These are phyloP conservation scores for Gasterosteus aculeatus DNA, from an alignment of 2,113 vertebrate genomes.

Conservation along the genomic window DNA sequence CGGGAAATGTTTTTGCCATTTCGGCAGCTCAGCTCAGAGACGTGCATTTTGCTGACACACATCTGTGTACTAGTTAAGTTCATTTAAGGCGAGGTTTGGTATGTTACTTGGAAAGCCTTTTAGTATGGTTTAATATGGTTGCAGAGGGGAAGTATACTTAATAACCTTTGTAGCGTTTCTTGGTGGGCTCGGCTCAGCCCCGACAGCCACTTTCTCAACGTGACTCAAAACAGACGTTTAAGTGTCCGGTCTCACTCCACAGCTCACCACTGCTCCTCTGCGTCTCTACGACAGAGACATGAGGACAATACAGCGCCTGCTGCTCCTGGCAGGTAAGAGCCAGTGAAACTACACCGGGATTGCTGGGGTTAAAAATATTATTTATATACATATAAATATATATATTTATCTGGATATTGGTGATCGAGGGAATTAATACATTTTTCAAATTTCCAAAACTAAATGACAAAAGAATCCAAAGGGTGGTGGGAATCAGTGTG, in stretches of 20 bases:
- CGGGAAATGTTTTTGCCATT: neutral
- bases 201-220: conserved; percentile 13
- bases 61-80: neutral
- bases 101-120: neutral
- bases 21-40: neutral
- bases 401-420: neutral
- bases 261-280: no score
- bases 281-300: neutral
- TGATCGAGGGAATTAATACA: neutral
- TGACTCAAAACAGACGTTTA: fast-evolving
- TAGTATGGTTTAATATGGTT: neutral
- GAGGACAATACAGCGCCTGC: conserved; percentile 8
- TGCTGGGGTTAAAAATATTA: neutral
- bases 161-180: no score
- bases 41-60: neutral
- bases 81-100: neutral
- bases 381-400: no score
- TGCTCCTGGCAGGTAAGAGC: conserved; percentile 52
- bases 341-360: neutral
- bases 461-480: no score
- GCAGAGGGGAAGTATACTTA: neutral
- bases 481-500: no score
- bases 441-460: neutral
- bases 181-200: no score
- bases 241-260: neutral